phyloP scores from a whole-genome alignment of 2,797 vertebrate species.

The Anguilla megastoma region DNA sequence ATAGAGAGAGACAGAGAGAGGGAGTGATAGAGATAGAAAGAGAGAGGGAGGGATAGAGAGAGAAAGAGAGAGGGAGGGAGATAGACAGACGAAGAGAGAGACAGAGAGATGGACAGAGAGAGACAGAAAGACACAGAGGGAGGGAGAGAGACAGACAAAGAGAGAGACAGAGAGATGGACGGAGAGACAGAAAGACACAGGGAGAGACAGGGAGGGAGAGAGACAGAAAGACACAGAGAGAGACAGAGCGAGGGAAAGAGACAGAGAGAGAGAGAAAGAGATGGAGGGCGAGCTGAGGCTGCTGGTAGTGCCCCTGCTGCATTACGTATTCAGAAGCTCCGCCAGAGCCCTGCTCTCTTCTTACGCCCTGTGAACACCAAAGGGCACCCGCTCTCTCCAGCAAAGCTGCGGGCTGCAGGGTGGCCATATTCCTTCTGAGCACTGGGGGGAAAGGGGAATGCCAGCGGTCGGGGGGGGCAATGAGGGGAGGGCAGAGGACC shows the following conservation, averaged over 20 bases:
- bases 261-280: constrained; percentile 35
- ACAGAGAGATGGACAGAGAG: background rate
- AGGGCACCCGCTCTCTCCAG: background rate
- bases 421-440: background rate
- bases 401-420: background rate
- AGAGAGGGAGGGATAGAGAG: background rate
- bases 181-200: constrained; percentile 50
- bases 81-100: background rate
- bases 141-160: background rate
- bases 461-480: background rate
- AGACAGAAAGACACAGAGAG: constrained; percentile 56
- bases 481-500: too few relatives aligned
- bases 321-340: constrained; percentile 18
- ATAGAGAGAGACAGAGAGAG: too few relatives aligned
- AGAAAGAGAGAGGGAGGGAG: constrained; percentile 14
- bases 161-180: constrained; percentile 14
- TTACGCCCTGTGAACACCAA: background rate
- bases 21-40: background rate
- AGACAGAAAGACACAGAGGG: background rate
- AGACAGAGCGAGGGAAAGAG: constrained; percentile 46
- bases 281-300: background rate
- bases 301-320: background rate
- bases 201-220: constrained; percentile 38
- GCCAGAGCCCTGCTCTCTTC: background rate
- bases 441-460: background rate